Percentiles rank a stretch among this genome's conserved stretches.
These are phyloP conservation scores for Drosophila maculinotata DNA, from an alignment of 2,888 invertebrate species.

Conservation along the genomic window DNA sequence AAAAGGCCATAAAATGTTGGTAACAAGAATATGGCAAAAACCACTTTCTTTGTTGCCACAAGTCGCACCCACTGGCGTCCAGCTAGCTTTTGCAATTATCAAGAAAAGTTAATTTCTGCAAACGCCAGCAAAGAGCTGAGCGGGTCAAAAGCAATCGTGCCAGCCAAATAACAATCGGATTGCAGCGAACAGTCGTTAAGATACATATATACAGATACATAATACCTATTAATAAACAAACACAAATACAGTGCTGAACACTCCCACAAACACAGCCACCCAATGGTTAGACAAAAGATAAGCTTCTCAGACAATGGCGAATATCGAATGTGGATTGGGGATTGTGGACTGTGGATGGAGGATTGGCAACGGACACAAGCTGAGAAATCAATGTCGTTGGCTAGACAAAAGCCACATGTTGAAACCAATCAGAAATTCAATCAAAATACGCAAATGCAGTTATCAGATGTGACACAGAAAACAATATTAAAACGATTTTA, in stretches of 20 bases:
- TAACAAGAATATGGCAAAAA: constrained; percentile 18
- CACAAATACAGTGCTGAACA: constrained; percentile 6
- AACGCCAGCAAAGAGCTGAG: constrained; percentile 10
- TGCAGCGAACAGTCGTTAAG: constrained; percentile 1
- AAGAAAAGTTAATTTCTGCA: constrained; percentile 24
- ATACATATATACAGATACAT: background rate
- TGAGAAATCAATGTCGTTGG: constrained; percentile 69
- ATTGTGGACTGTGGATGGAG: too few relatives aligned
- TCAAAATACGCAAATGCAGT: constrained; percentile 64
- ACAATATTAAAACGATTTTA: constrained; percentile 34
- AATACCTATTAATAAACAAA: too few relatives aligned
- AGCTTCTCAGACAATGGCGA: constrained; percentile 50
- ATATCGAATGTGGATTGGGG: constrained; percentile 8
- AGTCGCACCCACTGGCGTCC: constrained; percentile 15
- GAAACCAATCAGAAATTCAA: constrained; percentile 74
- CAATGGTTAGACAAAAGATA: constrained; percentile 21
- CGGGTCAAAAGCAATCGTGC: constrained; percentile 19
- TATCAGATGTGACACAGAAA: constrained; percentile 32
- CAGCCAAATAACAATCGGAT: constrained; percentile 33
- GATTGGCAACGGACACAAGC: constrained; percentile 53
- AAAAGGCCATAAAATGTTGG: constrained; percentile 18
- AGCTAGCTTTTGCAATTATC: constrained; percentile 19
- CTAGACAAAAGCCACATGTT: constrained; percentile 71
- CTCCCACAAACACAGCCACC: constrained; percentile 26
- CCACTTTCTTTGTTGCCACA: constrained; percentile 21